Percentiles rank a stretch among this genome's conserved stretches.
Conservation (phyloP, 1,140 invertebrate genomes). For the Campoletis sonorensis region DNA sequence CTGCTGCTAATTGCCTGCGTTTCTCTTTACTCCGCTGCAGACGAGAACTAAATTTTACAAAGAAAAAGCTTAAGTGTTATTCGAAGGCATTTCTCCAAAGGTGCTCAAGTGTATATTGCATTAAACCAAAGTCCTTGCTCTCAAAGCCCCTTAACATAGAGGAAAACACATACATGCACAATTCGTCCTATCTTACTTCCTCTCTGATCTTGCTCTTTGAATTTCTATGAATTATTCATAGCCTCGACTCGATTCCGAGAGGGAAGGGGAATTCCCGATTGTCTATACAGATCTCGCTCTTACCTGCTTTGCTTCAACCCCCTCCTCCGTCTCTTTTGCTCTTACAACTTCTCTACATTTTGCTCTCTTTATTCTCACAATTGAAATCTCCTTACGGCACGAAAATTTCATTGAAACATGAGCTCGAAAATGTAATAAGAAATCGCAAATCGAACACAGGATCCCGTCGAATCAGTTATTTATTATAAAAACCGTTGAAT, state of each 20-base stretch:
- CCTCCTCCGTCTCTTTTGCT: neutral
- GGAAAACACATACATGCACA: conserved; percentile 44
- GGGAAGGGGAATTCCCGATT: conserved; percentile 55
- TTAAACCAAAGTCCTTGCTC: conserved; percentile 65
- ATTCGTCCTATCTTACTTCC: conserved; percentile 37
- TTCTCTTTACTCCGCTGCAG: too few species aligned
- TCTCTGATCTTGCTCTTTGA: conserved; percentile 38
- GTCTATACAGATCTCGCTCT: conserved; percentile 19
- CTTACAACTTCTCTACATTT: neutral
- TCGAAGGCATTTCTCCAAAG: too few species aligned
- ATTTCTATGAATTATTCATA: conserved; percentile 70
- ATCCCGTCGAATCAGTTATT: too few species aligned
- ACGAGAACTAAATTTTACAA: too few species aligned
- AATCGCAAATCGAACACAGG: too few species aligned
- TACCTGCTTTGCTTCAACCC: neutral
- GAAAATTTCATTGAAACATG: neutral
- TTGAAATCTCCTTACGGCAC: conserved; percentile 48
- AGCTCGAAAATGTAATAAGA: neutral
- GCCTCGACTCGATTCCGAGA: conserved; percentile 68
- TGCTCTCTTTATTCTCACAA: conserved; percentile 50
- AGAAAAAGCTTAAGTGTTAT: too few species aligned
- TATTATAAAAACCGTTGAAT: too few species aligned
- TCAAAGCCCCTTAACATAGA: conserved; percentile 40
- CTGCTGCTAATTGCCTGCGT: too few species aligned
- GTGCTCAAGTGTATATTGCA: conserved; percentile 68